These are phyloP conservation scores for Pionites leucogaster DNA, from an alignment of 2,113 vertebrate genomes.

Conservation along the genomic window DNA sequence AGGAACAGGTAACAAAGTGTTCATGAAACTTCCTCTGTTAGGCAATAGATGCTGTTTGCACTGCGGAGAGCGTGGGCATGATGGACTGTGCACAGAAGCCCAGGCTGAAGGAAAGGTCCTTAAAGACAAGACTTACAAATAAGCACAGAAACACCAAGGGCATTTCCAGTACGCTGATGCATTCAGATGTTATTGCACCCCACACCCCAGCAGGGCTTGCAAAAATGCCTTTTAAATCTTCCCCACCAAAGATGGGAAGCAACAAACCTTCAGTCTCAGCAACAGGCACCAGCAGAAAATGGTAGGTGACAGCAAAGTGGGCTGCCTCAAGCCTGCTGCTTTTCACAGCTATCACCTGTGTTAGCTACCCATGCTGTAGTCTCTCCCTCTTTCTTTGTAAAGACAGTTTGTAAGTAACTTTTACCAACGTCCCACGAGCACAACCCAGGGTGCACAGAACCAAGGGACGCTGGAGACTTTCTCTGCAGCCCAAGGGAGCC, in stretches of 20 bases:
- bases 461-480: no score
- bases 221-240: neutral
- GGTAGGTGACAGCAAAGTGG: neutral
- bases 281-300: neutral
- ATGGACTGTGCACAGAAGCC: neutral
- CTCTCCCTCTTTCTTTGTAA: neutral
- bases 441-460: neutral
- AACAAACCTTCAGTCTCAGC: neutral
- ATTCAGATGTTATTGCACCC: neutral
- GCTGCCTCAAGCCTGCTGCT: neutral
- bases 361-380: no score
- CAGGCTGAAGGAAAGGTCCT: neutral
- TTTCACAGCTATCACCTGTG: neutral
- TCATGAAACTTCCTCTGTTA: neutral
- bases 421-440: neutral
- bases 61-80: neutral
- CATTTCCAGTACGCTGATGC: neutral
- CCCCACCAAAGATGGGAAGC: neutral
- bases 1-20: neutral
- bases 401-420: neutral
- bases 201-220: neutral
- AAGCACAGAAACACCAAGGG: neutral
- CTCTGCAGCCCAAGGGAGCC: neutral
- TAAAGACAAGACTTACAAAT: neutral
- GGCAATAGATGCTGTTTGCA: neutral